Base-by-base conservation (phyloP, 1,140 invertebrate species). In the Meloidogyne floridensis region DNA sequence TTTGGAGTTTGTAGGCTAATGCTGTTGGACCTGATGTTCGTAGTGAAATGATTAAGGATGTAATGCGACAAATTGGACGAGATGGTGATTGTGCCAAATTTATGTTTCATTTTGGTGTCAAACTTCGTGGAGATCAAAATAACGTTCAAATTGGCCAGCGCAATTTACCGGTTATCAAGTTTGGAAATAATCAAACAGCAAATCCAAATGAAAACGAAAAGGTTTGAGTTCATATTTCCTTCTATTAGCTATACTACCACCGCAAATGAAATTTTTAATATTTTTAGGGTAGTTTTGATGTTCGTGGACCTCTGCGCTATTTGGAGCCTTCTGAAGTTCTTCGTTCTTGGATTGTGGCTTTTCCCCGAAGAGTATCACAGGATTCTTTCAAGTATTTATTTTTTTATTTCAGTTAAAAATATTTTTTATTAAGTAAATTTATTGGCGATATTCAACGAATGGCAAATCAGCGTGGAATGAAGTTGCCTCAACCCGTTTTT, bases 401-500 rank as follows among this genome's bases (percentile, higher is more conserved):
- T 78, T n/a, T 78, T 32, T 1, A 4, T 54, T 3, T 11, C 18
- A 32, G 2, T 32, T n/a, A 13, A 15, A 76, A 10, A 11, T 76
- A 43, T 10, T 18, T 70, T 56, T 20, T 10, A 20, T 59, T 77
- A 42, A 81, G 80, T 10, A 54, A 69, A 4, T 81, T 80, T n/a
- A 56, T 73, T 51, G 43, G 53, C 3, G 43, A 82, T 20, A 32
- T 82, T 7, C 42, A 70, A 15, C n/a, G 43, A 20, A 79, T 79
- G 47, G 81, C 77, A 15, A 20, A 32, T 47, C 59, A 83, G n/a
- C 82, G 70, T 11, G 81, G 81, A 43, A 56, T 82, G 81, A 18
- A 74, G 9, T 56, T 82, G 18, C 43, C 81, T 18, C 42, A 82
- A 13, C 81, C 81, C 11, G 42, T 83, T n/a, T 81, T 42, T 56